Evolutionary conservation across 2,888 invertebrate species (phyloP), one percentile per base, ranked within the genome.

Genomic region (Chaetoderma sp.): DNA sequence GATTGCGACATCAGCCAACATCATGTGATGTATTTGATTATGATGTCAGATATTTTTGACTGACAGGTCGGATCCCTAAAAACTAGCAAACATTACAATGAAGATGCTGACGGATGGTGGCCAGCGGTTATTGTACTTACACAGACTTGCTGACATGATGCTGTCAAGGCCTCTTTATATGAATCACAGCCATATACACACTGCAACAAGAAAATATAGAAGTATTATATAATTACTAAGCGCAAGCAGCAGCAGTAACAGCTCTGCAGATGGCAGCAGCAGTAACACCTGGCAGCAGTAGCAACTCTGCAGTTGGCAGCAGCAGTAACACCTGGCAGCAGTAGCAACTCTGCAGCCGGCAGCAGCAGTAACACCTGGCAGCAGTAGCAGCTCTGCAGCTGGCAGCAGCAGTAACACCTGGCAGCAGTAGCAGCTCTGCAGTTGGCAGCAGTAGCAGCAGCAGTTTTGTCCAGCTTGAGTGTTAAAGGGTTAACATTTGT

Each of bases 161-260:
- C 45, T 3, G 28, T 28, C 4, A 63, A 45, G 8, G 58, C 66
- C 25, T 28, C 33, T 28, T 42, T 33, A 47, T 60, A 66, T 18
- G 59, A 52, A 25, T 42, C 44, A 44, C 66, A 66, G 27, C 66
- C 66, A 45, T 58, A 52, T 28, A 42, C 39, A 52, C 66, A 66
- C 66, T 66, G 62, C 52, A 66, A 66, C 27, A n/a, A 45, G 30
- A 63, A 33, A 33, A n/a, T 32, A 16, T 28, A 54, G 18, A 18
- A 8, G 27, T 33, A 18, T 16, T 39, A 57, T 18, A 49, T 27
- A 4, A 2, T 5, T 21, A 30, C 1, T 13, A 52, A n/a, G 47
- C 21, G 13, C 23, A 47, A 47, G 21, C 21, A 18, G 47, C 1
- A 1, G 3, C 13, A 18, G 50, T 21, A 25, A 10, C 27, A 28